Percentiles rank a stretch among this genome's conserved stretches.
Conservation (phyloP, 2,113 vertebrate genomes). For the Calyptomena viridis region DNA sequence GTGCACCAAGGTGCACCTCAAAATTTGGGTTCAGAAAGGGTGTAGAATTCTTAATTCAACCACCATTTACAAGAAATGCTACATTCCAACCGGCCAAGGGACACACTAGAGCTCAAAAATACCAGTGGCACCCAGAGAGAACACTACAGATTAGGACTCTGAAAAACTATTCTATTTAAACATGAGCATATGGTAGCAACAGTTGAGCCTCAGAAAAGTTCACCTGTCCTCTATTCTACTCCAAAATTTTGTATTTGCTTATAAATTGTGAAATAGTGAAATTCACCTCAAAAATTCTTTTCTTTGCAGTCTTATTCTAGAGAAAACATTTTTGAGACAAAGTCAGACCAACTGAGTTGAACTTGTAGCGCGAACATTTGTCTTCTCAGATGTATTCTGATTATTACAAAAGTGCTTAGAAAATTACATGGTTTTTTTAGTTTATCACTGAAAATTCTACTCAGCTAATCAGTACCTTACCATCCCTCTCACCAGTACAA, state of each 20-base stretch:
- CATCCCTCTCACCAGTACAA: background rate
- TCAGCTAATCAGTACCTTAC: background rate
- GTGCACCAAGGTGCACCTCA: slow-evolving; percentile 1
- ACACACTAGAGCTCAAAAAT: slow-evolving; percentile 24
- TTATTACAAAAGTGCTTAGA: slow-evolving; percentile 67
- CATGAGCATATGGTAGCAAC: slow-evolving; percentile 7
- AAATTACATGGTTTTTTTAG: slow-evolving; percentile 41
- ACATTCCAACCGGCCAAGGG: slow-evolving; percentile 38
- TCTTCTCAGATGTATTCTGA: background rate
- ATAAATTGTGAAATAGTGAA: slow-evolving; percentile 37
- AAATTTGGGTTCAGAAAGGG: slow-evolving; percentile 25
- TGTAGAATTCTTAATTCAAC: background rate
- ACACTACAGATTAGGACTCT: slow-evolving; percentile 29
- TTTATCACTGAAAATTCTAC: slow-evolving; percentile 50
- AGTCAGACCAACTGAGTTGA: slow-evolving; percentile 47
- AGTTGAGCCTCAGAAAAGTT: slow-evolving; percentile 47
- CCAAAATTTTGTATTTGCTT: slow-evolving; percentile 47
- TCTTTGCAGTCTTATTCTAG: slow-evolving; percentile 25
- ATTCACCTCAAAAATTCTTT: slow-evolving; percentile 26
- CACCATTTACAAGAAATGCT: background rate
- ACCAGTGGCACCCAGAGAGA: slow-evolving; percentile 47
- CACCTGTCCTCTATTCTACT: slow-evolving; percentile 55
- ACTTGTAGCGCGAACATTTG: background rate
- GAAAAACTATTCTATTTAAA: slow-evolving; percentile 47
- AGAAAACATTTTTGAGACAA: slow-evolving; percentile 52